These are phyloP conservation scores for Staurois parvus DNA, from an alignment of 2,797 vertebrate species.

Conservation along the genomic window DNA sequence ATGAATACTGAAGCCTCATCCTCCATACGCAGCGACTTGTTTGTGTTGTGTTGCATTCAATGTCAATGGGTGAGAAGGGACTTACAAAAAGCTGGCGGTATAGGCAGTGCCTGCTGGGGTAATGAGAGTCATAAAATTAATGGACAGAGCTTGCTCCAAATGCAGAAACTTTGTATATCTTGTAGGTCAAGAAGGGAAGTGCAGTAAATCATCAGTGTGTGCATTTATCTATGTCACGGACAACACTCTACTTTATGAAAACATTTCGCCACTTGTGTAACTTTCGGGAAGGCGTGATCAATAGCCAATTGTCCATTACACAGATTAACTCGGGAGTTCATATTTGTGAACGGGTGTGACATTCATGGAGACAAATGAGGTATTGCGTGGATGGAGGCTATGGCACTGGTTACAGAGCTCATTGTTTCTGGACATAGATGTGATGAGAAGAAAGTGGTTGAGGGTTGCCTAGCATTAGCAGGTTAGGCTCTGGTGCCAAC, in stretches of 20 bases:
- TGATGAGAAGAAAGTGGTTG: too few relatives aligned
- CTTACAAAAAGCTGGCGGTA: conserved; percentile 13
- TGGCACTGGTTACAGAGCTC: background rate
- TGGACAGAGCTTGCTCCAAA: conserved; percentile 47
- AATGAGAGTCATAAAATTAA: conserved; percentile 53
- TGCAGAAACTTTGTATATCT: conserved; percentile 46
- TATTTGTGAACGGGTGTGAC: background rate
- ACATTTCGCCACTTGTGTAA: conserved; percentile 19
- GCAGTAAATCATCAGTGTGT: conserved; percentile 38
- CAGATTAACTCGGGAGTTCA: conserved; percentile 6
- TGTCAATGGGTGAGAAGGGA: conserved; percentile 53
- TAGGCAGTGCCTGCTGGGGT: conserved; percentile 15
- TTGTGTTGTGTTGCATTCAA: conserved; percentile 50
- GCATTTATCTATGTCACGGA: conserved; percentile 15
- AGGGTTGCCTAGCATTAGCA: background rate
- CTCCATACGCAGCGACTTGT: background rate
- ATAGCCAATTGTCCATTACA: conserved; percentile 46
- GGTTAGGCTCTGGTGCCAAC: too few relatives aligned
- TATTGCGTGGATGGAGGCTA: background rate
- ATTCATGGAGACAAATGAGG: conserved; percentile 30
- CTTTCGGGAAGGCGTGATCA: conserved; percentile 39
- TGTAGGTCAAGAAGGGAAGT: conserved; percentile 54
- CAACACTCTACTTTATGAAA: conserved; percentile 49
- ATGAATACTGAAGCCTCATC: background rate
- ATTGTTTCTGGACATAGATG: background rate